Evolutionary conservation across 2,888 invertebrate genomes (phyloP).

Genomic region (Microctonus brassicae): DNA sequence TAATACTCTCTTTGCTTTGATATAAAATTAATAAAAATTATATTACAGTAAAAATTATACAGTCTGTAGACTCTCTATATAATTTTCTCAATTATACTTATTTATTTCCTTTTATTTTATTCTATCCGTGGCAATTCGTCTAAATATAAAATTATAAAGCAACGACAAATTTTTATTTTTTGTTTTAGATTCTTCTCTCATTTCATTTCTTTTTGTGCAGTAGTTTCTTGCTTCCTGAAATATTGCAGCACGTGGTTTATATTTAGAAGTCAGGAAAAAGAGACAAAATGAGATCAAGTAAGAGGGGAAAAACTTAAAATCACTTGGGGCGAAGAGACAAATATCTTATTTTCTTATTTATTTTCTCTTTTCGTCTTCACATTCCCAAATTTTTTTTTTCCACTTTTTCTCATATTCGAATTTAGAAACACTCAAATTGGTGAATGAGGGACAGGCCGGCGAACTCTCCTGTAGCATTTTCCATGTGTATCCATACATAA

Average conservation of each 20-base stretch:
- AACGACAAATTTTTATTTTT: neutral
- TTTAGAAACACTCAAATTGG: constrained; percentile 59
- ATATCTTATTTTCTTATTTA: constrained; percentile 27
- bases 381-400: neutral
- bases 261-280: constrained; percentile 44
- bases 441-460: constrained; percentile 38
- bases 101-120: neutral
- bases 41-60: too few species aligned
- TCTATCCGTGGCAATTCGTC: neutral
- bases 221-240: constrained; percentile 42
- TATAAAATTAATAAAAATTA: too few species aligned
- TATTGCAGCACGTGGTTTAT: constrained; percentile 44
- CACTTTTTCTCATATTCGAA: constrained; percentile 44
- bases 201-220: neutral
- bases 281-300: constrained; percentile 12
- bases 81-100: too few species aligned
- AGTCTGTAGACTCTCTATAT: too few species aligned
- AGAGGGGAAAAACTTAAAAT: neutral
- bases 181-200: neutral
- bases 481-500: neutral
- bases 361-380: constrained; percentile 3
- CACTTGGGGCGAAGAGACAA: neutral
- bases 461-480: constrained; percentile 1
- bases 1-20: too few species aligned
- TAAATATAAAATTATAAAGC: constrained; percentile 1